A percentile compares a stretch with the other conserved stretches of the same genome.
Conservation (phyloP, 2,888 invertebrate genomes). For the Drosophila testacea region DNA sequence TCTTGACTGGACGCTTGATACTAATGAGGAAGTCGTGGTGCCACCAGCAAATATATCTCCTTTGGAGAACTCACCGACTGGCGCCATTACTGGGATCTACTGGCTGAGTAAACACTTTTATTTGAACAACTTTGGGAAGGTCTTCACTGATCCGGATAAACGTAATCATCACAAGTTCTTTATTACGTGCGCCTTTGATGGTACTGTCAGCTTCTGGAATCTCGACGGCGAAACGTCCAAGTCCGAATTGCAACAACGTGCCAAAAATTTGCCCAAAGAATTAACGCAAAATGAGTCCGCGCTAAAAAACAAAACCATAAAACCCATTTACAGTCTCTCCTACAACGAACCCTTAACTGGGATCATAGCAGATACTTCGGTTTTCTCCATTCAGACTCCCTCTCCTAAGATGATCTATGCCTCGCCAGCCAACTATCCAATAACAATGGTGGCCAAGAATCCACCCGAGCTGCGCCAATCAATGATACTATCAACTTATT, state of each 20-base stretch:
- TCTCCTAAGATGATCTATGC: constrained; percentile 29
- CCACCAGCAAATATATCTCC: constrained; percentile 88
- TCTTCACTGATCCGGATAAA: constrained; percentile 84
- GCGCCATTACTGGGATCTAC: constrained; percentile 88
- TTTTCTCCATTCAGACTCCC: constrained; percentile 61
- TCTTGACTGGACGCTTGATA: constrained; percentile 90
- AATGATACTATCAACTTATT: constrained; percentile 77
- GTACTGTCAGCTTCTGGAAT: constrained; percentile 90
- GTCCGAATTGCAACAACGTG: constrained; percentile 42
- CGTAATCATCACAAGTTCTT: constrained; percentile 87
- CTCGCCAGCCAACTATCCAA: constrained; percentile 68
- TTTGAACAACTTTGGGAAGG: constrained; percentile 87
- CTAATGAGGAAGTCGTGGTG: constrained; percentile 87
- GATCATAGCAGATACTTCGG: constrained; percentile 77
- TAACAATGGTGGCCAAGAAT: constrained; percentile 50
- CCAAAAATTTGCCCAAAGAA: constrained; percentile 86
- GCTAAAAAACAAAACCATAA: constrained; percentile 87
- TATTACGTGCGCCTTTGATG: constrained; percentile 89
- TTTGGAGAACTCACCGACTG: constrained; percentile 88
- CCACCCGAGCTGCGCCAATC: constrained; percentile 68
- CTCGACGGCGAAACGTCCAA: constrained; percentile 84
- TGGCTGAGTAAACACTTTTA: constrained; percentile 89
- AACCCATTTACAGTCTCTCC: constrained; percentile 87
- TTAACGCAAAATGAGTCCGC: constrained; percentile 88
- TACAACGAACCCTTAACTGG: constrained; percentile 85